Percentiles rank a stretch among this genome's conserved stretches.
phyloP scores from a whole-genome alignment of 2,797 vertebrate species.

The Alfaro cultratus region DNA sequence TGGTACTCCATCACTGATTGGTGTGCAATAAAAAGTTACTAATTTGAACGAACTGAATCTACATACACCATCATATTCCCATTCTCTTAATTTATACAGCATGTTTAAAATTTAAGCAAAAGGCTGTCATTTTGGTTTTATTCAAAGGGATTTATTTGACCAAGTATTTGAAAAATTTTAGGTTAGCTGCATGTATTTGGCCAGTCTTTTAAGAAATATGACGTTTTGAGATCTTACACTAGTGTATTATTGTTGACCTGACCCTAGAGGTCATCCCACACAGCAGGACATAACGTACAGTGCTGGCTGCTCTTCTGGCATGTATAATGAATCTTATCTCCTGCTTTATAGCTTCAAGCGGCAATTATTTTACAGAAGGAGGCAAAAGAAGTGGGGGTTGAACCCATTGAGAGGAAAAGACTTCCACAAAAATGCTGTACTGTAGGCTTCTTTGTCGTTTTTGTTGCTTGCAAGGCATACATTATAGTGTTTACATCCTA shows the following conservation, averaged over 20 bases:
- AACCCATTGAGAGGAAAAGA: background rate
- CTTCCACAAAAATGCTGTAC: background rate
- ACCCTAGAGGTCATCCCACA: background rate
- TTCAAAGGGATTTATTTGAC: no score
- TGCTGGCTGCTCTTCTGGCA: background rate
- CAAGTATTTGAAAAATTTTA: no score
- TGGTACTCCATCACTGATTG: background rate
- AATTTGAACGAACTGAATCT: background rate
- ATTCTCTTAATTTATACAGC: background rate
- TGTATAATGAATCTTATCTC: background rate
- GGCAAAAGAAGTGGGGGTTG: background rate
- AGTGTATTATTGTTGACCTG: background rate
- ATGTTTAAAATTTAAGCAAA: background rate
- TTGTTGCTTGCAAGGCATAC: background rate
- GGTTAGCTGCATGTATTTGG: background rate
- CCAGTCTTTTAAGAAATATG: background rate
- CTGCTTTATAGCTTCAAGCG: background rate
- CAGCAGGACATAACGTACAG: background rate
- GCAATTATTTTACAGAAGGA: background rate
- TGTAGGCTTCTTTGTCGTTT: background rate
- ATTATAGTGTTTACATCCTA: background rate
- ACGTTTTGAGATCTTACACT: background rate
- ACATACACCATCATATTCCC: background rate
- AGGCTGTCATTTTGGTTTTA: no score
- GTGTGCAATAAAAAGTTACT: background rate